A percentile compares a stretch with the other conserved stretches of the same genome.
phyloP scores from a whole-genome alignment of 2,888 invertebrate genomes.

The Neelides folsomi region DNA sequence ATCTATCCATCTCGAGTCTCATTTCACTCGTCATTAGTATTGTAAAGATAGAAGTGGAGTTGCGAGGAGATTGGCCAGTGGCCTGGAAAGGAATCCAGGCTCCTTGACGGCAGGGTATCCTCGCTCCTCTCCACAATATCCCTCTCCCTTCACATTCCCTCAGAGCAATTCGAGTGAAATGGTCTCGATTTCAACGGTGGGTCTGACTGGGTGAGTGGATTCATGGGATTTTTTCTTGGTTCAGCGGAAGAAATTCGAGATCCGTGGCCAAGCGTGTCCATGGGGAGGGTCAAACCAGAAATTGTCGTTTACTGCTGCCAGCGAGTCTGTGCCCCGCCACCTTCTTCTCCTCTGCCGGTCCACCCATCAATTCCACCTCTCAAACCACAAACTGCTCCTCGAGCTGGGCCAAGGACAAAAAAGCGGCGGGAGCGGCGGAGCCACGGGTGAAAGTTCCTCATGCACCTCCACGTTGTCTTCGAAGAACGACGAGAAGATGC shows the following conservation, averaged over 20 bases:
- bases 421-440: constrained; percentile 3
- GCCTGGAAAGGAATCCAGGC: background rate
- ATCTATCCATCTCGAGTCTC: no score
- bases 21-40: no score
- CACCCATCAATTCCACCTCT: constrained; percentile 81
- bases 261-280: constrained; percentile 65
- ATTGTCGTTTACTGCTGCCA: constrained; percentile 75
- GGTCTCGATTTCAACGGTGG: no score
- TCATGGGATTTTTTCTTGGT: constrained; percentile 22
- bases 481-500: constrained; percentile 31
- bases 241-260: constrained; percentile 88
- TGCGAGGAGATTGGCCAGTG: background rate
- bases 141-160: no score
- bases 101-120: background rate
- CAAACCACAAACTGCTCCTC: constrained; percentile 26
- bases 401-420: constrained; percentile 8
- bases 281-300: constrained; percentile 48
- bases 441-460: constrained; percentile 6
- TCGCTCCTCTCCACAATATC: no score
- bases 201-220: background rate
- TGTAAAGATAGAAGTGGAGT: background rate
- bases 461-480: constrained; percentile 1
- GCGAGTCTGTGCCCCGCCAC: constrained; percentile 87
- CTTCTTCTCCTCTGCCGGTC: constrained; percentile 73
- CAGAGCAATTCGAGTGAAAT: no score